These are phyloP conservation scores for Tauraco erythrolophus DNA, from an alignment of 2,113 vertebrate species.

Conservation along the genomic window DNA sequence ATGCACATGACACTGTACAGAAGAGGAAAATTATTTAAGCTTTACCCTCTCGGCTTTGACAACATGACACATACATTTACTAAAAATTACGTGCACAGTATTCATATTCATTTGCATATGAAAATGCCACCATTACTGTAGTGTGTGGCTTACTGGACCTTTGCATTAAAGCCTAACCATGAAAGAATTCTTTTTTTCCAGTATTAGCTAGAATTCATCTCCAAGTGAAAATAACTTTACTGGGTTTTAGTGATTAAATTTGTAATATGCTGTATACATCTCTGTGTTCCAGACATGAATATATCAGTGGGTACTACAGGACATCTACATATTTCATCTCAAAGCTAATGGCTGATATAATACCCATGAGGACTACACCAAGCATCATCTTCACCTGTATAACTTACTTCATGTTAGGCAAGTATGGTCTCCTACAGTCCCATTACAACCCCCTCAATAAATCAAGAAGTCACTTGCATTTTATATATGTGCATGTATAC, in stretches of 20 bases:
- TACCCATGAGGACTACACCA: conserved; percentile 87
- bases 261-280: neutral
- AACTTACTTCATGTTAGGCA: conserved; percentile 92
- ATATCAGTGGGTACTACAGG: conserved; percentile 95
- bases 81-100: neutral
- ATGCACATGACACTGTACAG: neutral
- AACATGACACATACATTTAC: neutral
- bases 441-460: neutral
- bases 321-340: conserved; percentile 90
- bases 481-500: neutral
- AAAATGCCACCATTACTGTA: neutral
- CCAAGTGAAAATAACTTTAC: neutral
- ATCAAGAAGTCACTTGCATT: neutral
- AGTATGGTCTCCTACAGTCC: conserved; percentile 10
- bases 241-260: neutral
- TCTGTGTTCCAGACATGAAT: conserved; percentile 88
- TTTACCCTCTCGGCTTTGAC: neutral
- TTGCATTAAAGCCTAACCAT: neutral
- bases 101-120: neutral
- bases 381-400: conserved; percentile 87
- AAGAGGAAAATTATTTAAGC: neutral
- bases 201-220: neutral
- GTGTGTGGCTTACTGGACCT: neutral
- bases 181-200: neutral
- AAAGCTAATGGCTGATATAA: conserved; percentile 88